Conservation (phyloP, 2,797 vertebrate species). For the Catharus ustulatus region DNA sequence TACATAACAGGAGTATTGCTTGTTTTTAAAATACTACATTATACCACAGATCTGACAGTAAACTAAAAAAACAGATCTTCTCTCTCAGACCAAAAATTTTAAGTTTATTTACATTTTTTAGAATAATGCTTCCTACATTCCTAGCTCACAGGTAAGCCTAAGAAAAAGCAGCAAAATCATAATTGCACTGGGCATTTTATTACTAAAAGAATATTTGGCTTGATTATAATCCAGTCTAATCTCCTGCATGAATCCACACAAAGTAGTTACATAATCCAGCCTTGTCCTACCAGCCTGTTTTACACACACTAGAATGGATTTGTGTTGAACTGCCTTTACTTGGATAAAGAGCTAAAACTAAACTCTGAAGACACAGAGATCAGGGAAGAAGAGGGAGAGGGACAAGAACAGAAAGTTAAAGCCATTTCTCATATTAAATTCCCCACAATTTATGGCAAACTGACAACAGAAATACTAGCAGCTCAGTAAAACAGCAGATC, state of each 20-base stretch:
- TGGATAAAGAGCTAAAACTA: not conserved
- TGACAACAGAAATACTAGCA: not conserved
- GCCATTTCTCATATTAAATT: not conserved
- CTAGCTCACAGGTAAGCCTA: not conserved
- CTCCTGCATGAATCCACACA: not conserved
- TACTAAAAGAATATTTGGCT: not conserved
- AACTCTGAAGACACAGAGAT: not conserved
- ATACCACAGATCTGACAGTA: not conserved
- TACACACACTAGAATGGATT: not conserved
- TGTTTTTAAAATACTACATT: not conserved
- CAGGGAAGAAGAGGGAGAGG: not conserved
- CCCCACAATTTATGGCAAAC: not conserved
- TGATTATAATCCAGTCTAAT: not conserved
- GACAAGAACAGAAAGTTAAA: not conserved
- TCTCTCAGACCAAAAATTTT: not conserved
- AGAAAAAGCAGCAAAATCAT: not conserved
- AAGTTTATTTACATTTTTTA: not conserved
- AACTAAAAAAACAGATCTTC: not conserved
- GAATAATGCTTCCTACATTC: not conserved
- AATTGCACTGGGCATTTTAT: not conserved
- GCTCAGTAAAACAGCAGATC: not conserved
- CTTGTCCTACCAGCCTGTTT: not conserved
- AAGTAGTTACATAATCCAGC: not conserved
- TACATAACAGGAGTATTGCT: not conserved
- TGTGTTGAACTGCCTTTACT: not conserved